Conservation (phyloP, 2,113 vertebrate species). For the Bucco capensis region DNA sequence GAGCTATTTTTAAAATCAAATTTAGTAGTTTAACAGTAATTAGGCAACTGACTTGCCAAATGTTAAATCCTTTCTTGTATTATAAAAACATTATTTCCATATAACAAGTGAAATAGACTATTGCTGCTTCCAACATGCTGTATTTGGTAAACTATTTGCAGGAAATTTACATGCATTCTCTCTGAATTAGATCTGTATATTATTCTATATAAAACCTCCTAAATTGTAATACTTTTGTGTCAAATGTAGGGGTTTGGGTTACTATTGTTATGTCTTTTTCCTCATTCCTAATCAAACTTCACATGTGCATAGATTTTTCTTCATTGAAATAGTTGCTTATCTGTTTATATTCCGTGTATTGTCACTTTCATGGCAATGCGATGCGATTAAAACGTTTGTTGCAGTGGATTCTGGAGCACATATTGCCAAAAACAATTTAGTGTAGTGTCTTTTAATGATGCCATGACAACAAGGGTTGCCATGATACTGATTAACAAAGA, state of each 20-base stretch:
- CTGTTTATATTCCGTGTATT: not conserved
- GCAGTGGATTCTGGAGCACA: not conserved
- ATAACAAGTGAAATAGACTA: not conserved
- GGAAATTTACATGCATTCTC: not conserved
- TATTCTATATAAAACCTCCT: not conserved
- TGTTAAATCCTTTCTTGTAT: not conserved
- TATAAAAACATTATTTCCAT: not conserved
- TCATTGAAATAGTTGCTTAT: not conserved
- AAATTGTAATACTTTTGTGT: not conserved
- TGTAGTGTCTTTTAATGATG: not conserved
- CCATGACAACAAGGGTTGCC: not conserved
- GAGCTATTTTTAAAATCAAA: not conserved
- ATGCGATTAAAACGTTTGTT: not conserved
- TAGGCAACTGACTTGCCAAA: not conserved
- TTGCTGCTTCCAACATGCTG: not conserved
- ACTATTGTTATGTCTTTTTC: not conserved
- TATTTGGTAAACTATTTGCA: not conserved
- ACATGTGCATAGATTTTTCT: not conserved
- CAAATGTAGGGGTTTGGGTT: not conserved
- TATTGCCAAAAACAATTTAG: not conserved
- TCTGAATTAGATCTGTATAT: not conserved
- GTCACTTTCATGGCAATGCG: not conserved
- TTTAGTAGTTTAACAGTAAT: not conserved
- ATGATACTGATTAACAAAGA: not conserved
- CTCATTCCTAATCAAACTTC: not conserved